Percentiles rank a stretch among this genome's conserved stretches.
Conservation (phyloP, 2,113 vertebrate genomes). For the Nyctibius bracteatus region DNA sequence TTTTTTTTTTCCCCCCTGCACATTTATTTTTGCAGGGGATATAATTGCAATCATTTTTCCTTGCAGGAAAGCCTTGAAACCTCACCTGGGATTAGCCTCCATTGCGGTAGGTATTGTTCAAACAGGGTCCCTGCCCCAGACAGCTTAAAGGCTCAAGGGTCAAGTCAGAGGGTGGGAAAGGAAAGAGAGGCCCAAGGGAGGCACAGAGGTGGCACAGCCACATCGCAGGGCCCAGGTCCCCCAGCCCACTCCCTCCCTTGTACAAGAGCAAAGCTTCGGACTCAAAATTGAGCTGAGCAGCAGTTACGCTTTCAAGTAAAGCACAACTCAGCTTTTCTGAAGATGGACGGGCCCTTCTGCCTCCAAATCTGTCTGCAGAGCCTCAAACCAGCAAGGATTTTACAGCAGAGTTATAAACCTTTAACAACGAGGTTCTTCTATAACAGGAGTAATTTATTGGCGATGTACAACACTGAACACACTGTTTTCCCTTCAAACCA, state of each 20-base stretch:
- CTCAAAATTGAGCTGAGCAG: background rate
- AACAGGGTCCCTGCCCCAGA: background rate
- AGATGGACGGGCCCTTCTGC: background rate
- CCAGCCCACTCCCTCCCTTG: background rate
- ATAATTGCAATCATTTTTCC: background rate
- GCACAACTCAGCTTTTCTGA: background rate
- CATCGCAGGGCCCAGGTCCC: accelerated
- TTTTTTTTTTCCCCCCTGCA: background rate
- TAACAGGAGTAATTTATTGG: background rate
- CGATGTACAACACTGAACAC: background rate
- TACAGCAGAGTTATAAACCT: background rate
- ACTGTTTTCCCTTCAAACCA: background rate
- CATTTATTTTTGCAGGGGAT: conserved; percentile 31
- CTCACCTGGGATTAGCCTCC: conserved; percentile 18
- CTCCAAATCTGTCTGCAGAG: background rate
- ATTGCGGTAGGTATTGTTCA: background rate
- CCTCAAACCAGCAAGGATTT: background rate
- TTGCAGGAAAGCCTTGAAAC: background rate
- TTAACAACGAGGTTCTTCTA: background rate
- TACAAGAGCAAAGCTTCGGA: background rate
- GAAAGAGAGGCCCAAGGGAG: background rate
- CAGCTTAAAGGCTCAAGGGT: background rate
- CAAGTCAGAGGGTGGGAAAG: conserved; percentile 24
- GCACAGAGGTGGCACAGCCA: background rate
- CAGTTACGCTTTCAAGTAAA: background rate